phyloP scores from a whole-genome alignment of 2,797 vertebrate species.

The Columba guinea region DNA sequence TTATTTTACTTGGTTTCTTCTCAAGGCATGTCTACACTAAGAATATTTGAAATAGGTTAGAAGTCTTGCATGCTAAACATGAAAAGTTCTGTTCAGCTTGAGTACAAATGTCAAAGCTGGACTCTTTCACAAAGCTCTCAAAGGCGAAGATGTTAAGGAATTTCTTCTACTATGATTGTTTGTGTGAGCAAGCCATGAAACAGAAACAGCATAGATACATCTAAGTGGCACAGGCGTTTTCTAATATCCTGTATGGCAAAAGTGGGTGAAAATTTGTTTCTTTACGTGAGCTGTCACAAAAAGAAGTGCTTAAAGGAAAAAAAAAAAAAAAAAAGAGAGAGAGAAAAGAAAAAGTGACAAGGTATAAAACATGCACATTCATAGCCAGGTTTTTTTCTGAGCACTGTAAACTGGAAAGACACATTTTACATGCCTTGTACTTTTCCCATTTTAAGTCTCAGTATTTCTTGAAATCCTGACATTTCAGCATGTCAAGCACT shows the following conservation, averaged over 20 bases:
- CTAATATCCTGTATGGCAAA: not conserved
- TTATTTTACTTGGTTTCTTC: not conserved
- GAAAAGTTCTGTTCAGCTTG: not conserved
- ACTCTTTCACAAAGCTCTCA: not conserved
- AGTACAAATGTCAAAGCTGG: not conserved
- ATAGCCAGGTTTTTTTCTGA: not conserved
- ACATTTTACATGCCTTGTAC: not conserved
- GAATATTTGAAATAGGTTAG: not conserved
- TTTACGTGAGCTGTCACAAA: not conserved
- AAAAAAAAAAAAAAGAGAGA: not conserved
- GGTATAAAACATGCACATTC: not conserved
- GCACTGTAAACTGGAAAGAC: not conserved
- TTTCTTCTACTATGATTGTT: not conserved
- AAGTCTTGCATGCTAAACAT: not conserved
- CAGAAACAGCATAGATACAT: not conserved
- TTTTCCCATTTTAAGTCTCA: not conserved
- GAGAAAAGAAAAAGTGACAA: rapidly evolving
- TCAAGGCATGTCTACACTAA: not conserved
- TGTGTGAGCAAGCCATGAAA: not conserved
- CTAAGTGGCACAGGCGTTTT: not conserved
- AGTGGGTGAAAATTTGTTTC: not conserved
- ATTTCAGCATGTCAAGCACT: not conserved
- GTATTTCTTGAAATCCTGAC: not conserved
- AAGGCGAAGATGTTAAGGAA: not conserved
- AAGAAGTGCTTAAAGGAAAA: not conserved